Evolutionary conservation across 2,113 vertebrate genomes (phyloP), one percentile per base, ranked within the genome.

Genomic region (Acanthochromis polyacanthus): DNA sequence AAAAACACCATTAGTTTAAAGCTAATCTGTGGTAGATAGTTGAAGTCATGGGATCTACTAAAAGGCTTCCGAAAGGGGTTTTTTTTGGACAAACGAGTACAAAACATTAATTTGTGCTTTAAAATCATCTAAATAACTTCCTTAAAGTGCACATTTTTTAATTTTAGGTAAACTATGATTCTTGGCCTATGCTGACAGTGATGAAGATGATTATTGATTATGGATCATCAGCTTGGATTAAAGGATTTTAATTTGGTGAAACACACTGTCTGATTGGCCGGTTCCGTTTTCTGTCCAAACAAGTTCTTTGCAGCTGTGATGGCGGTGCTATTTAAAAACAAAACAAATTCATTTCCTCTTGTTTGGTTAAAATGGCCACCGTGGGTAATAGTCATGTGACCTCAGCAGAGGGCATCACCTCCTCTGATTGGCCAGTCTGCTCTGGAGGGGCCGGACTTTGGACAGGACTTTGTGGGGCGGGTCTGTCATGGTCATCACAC

Each of bases 331-430:
- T 23, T 61, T 17, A 17, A 71, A 71, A 51, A 63, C 6, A 19
- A 74, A 55, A 10, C 0, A 4, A n/a, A 4, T 58, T 46, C 10
- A 43, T 61, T 43, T 40, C 38, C 55, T 38, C 10, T 12, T 11
- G 50, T 48, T 50, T 48, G 62, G 62, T 67, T 60, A 63, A 65
- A 71, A 71, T 55, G 68, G 68, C 48, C 60, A 17, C 75, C 10
- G 7, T 79, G 62, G 57, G 7, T 76, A 58, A 62, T 19, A 22
- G 63, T 73, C 66, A 45, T 20, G 67, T 70, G 72, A 69, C 25
- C 8, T 15, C 10, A 5, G 16, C 32, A 43, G 53, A 55, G 65
- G 73, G 48, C 84, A 78, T 95, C 93, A 96, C 94, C 95, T 95
- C 70, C 89, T 91, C 11, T 89, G 84, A 17, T 28, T 82, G 23